Percentiles rank a stretch among this genome's conserved stretches.
These are phyloP conservation scores for Epizoanthus illoricatus DNA, from an alignment of 92 coral and sea anemone species.

Conservation along the genomic window DNA sequence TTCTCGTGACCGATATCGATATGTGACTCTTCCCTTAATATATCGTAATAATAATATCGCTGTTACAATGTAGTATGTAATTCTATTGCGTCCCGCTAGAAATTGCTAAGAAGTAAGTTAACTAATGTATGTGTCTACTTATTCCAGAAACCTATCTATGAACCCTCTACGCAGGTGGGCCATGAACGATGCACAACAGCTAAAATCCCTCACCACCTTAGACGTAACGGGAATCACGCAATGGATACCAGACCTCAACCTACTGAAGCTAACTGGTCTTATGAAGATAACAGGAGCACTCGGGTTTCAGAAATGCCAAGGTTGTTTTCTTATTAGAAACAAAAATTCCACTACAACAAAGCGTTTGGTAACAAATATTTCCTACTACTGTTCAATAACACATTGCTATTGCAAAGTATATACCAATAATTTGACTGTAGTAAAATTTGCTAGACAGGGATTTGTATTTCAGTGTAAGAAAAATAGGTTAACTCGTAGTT, in stretches of 20 bases:
- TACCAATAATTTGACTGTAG: neutral
- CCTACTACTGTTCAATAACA: neutral
- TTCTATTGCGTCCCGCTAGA: neutral
- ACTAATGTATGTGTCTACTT: neutral
- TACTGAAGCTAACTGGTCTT: neutral
- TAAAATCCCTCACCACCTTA: neutral
- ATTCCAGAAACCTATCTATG: neutral
- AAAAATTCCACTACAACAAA: neutral
- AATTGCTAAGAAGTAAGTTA: neutral
- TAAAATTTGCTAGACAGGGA: neutral
- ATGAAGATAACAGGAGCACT: neutral
- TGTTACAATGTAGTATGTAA: neutral
- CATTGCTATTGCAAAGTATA: neutral
- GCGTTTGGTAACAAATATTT: neutral
- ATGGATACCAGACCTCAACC: neutral
- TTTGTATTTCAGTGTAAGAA: neutral
- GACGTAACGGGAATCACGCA: conserved; percentile 11
- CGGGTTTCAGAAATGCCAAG: neutral
- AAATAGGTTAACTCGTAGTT: neutral
- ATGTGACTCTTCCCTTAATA: too few relatives aligned
- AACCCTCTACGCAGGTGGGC: conserved; percentile 12
- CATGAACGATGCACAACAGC: neutral
- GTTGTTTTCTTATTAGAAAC: neutral
- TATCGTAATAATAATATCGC: too few relatives aligned
- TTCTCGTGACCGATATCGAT: too few relatives aligned